Conservation (phyloP, 2,888 invertebrate genomes). For the Mesorhabditis spiculigera region DNA sequence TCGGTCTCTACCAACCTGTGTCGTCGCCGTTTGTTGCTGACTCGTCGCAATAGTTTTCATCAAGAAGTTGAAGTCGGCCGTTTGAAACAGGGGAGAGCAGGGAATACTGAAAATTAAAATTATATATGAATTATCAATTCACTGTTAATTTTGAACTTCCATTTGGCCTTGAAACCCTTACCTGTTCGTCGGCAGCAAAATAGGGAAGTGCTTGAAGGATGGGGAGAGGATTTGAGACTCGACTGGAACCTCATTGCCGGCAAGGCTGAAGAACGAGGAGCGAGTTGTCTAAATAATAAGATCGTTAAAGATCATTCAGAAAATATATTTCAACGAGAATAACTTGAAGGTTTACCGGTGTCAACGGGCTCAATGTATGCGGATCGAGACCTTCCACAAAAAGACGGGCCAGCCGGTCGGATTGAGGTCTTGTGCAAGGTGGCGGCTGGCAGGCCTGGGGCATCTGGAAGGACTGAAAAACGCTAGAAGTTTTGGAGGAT, state of each 20-base stretch:
- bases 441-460: neutral
- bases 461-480: conserved; percentile 5
- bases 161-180: conserved; percentile 4
- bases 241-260: conserved; percentile 4
- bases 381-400: conserved; percentile 4
- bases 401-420: neutral
- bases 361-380: conserved; percentile 4
- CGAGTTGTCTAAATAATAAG: neutral
- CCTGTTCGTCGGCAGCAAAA: neutral
- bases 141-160: neutral
- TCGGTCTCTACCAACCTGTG: too few relatives aligned
- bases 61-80: neutral
- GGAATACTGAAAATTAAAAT: neutral
- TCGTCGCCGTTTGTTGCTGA: neutral
- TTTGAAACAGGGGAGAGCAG: neutral
- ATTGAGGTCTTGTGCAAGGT: neutral
- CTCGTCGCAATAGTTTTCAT: conserved; percentile 4
- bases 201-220: neutral
- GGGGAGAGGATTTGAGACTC: conserved; percentile 3
- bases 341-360: conserved; percentile 6
- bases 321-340: neutral
- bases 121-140: neutral
- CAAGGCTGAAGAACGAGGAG: neutral
- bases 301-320: neutral
- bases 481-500: neutral